Base-by-base conservation (phyloP, 2,113 vertebrate species). In the Helogale parvula region DNA sequence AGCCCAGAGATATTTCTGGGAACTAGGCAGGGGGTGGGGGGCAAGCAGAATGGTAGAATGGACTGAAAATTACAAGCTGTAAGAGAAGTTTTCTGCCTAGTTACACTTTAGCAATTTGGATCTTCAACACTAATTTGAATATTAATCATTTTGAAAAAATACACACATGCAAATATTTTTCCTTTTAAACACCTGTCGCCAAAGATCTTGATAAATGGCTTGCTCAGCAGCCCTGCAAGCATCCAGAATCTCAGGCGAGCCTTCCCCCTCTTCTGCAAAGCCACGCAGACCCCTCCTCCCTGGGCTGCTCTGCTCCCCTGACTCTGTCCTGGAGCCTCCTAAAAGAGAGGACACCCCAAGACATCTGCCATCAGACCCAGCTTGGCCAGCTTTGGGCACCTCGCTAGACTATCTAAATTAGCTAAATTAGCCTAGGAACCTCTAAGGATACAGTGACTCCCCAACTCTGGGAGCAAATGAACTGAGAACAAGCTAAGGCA, bases 101-200 rank as follows among this genome's bases (percentile, higher is more conserved):
- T 97, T 97, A 98, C 88, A 93, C 94, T 96, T 93, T 93, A 97
- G 93, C 33, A 19, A 83, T 94, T 88, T 92, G 94, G 94, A 83
- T 96, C 82, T 79, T 95, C 71, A 69, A 94, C 54, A 60, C 69
- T 97, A 97, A 96, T 98, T 93, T 97, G 94, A 97, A 97, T 97
- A 98, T 97, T 98, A 98, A 97, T 98, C 93, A 97, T 92, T 96
- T 89, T 88, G 94, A 72, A 93, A 95, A 95, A 96, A 83, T 31
- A 92, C 60, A 90, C 47, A 52, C 60, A 91, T 31, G 92, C 85
- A 97, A 87, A 97, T 90, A 93, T 69, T 95, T 95, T 94, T 95
- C 74, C 91, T 89, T 90, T 94, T 83, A 95, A 97, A 97, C 89
- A 92, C 96, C 88, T 97, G 86, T 94, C 68, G 0, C 81, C 11